Evolutionary conservation across 2,797 vertebrate species (phyloP).

Genomic region (Limosa lapponica): DNA sequence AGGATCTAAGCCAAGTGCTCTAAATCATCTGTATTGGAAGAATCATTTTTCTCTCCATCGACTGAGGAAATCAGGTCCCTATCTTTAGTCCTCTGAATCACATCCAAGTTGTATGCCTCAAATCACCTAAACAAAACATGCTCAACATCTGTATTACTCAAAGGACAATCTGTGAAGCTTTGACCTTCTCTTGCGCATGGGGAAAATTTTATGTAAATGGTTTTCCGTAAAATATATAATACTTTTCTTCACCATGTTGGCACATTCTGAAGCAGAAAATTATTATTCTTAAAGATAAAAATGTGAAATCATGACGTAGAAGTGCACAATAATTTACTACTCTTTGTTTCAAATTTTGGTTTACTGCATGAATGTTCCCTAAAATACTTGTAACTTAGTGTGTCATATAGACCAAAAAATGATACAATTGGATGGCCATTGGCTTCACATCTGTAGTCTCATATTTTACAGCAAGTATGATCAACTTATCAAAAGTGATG

Average conservation of each 20-base stretch:
- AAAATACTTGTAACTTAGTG: not conserved
- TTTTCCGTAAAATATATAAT: not conserved
- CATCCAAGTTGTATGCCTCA: not conserved
- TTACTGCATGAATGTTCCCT: not conserved
- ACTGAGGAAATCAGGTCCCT: not conserved
- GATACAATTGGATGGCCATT: not conserved
- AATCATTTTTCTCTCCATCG: not conserved
- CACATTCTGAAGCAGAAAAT: not conserved
- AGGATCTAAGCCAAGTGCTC: not conserved
- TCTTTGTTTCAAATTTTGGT: not conserved
- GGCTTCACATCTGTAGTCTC: not conserved
- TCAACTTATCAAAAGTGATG: not conserved
- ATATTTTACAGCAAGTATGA: not conserved
- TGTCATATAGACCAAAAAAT: not conserved
- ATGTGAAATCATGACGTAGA: not conserved
- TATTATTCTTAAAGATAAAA: not conserved
- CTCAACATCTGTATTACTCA: not conserved
- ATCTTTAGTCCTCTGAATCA: not conserved
- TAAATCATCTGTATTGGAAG: conserved; percentile 2
- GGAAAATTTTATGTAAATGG: not conserved
- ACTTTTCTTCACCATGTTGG: not conserved
- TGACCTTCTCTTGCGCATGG: not conserved
- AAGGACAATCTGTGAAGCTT: not conserved
- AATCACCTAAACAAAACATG: not conserved
- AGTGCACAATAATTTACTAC: not conserved